These are phyloP conservation scores for Thalassoma bifasciatum DNA, from an alignment of 2,113 vertebrate species.

Conservation along the genomic window DNA sequence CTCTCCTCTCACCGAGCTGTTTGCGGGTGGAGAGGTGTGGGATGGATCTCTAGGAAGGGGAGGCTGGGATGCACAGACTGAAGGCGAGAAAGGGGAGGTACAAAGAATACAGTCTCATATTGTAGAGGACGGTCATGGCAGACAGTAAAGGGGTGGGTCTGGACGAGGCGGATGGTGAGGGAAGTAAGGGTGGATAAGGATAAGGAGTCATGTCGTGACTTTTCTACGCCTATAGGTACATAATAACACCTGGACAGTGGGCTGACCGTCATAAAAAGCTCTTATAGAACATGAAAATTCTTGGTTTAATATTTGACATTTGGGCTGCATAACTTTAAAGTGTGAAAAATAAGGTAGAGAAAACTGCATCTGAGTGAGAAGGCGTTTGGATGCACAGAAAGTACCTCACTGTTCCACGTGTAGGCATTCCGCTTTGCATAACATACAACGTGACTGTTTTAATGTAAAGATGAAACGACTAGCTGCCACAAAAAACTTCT, in stretches of 20 bases:
- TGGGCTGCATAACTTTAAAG: not conserved
- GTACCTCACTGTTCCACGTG: slow-evolving; percentile 41
- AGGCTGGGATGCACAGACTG: slow-evolving; percentile 76
- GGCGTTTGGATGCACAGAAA: slow-evolving; percentile 36
- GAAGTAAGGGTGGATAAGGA: slow-evolving; percentile 60
- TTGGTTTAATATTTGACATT: not conserved
- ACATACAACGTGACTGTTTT: slow-evolving; percentile 54
- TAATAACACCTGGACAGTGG: slow-evolving; percentile 12
- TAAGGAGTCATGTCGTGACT: slow-evolving; percentile 73
- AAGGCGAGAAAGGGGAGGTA: slow-evolving; percentile 84
- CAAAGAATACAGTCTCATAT: slow-evolving; percentile 81
- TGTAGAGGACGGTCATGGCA: slow-evolving; percentile 82
- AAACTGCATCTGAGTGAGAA: slow-evolving; percentile 35
- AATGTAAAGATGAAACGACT: slow-evolving; percentile 22
- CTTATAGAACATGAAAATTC: not conserved
- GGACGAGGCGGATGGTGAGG: slow-evolving; percentile 65
- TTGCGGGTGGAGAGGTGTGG: slow-evolving; percentile 74
- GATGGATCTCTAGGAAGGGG: slow-evolving; percentile 76
- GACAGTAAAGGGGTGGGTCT: slow-evolving; percentile 81
- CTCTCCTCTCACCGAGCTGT: slow-evolving; percentile 52
- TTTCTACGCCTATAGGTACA: slow-evolving; percentile 53
- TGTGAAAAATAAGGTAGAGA: not conserved
- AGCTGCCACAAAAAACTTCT: not conserved
- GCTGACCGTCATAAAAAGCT: not conserved
- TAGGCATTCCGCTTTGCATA: slow-evolving; percentile 46